Evolutionary conservation across 2,113 vertebrate genomes (phyloP).

Genomic region (Dinomys branickii): DNA sequence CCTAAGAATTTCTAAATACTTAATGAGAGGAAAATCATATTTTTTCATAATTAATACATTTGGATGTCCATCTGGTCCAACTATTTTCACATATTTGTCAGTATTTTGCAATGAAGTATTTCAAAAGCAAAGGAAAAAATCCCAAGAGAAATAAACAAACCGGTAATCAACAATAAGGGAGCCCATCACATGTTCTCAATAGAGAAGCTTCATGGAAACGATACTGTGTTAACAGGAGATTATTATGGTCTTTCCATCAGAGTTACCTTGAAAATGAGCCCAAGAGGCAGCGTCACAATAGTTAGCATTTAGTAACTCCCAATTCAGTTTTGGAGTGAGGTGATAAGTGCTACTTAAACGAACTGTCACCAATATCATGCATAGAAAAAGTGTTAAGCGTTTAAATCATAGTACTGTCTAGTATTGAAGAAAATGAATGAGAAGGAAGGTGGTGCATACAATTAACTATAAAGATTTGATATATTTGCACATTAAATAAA

Average conservation of each 20-base stretch:
- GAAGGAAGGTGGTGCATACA: background rate
- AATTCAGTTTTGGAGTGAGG: background rate
- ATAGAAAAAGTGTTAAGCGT: background rate
- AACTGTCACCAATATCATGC: background rate
- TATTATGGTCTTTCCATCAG: background rate
- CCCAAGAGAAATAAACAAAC: background rate
- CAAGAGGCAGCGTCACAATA: background rate
- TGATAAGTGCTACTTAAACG: background rate
- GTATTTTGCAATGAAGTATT: constrained; percentile 21
- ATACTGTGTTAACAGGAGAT: background rate
- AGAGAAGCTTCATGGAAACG: background rate
- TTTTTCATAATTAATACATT: constrained; percentile 38
- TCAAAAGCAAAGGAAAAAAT: background rate
- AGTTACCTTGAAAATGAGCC: background rate
- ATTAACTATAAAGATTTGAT: constrained; percentile 17
- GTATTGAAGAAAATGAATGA: background rate
- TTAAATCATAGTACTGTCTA: constrained; percentile 6
- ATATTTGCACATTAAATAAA: background rate
- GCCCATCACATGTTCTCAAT: background rate
- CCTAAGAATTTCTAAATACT: constrained; percentile 27
- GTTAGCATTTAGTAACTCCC: background rate
- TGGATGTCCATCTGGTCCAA: background rate
- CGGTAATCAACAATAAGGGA: background rate
- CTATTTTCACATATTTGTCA: background rate
- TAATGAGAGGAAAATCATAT: constrained; percentile 1